Evolutionary conservation across 1,140 invertebrate species (phyloP).

Genomic region (Cyrtorhinus lividipennis): DNA sequence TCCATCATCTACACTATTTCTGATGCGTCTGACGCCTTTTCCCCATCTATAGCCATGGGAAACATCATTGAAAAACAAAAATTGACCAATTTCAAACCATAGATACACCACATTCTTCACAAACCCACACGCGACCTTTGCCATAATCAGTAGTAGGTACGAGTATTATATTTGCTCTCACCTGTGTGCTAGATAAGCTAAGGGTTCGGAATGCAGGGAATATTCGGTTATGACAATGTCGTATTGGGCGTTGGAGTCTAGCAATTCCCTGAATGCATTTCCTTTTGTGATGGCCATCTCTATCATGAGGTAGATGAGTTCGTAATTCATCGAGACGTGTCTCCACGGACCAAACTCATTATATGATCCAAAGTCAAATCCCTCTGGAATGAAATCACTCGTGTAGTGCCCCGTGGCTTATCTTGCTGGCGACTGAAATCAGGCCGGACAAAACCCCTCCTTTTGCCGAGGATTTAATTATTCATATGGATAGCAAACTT

Average conservation of each 20-base stretch:
- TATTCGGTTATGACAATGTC: background rate
- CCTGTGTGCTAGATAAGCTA: background rate
- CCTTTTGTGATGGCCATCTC: background rate
- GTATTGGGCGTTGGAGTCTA: background rate
- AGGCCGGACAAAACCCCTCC: background rate
- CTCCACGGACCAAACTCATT: background rate
- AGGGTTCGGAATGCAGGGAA: background rate
- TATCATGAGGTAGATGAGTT: background rate
- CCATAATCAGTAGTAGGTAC: no score
- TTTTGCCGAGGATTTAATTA: background rate
- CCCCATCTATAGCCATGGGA: no score
- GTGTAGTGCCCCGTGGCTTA: background rate
- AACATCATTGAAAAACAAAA: no score
- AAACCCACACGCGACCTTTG: no score
- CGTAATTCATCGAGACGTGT: background rate
- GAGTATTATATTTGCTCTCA: conserved; percentile 29
- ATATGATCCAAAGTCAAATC: background rate
- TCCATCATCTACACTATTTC: no score
- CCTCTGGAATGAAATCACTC: background rate
- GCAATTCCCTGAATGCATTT: background rate
- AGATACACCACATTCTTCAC: no score
- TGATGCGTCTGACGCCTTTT: no score
- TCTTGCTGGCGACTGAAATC: background rate
- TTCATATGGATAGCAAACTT: background rate
- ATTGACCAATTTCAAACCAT: no score